Conservation (phyloP, 2,888 invertebrate genomes). For the Pterostichus madidus region DNA sequence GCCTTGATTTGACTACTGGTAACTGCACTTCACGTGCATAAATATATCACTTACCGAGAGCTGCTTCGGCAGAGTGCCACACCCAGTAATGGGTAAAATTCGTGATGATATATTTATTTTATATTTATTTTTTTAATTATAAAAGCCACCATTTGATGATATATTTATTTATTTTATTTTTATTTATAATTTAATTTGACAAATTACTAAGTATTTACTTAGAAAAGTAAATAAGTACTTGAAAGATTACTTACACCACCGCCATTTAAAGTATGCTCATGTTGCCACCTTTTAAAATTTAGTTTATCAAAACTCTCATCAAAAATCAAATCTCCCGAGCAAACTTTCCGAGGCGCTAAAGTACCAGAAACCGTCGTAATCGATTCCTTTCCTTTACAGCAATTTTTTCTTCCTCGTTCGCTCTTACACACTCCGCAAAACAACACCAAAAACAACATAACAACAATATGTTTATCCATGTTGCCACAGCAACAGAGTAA, state of each 20-base stretch:
- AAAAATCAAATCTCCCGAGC: constrained; percentile 82
- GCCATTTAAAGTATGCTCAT: constrained; percentile 83
- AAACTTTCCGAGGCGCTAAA: constrained; percentile 72
- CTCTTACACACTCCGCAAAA: background rate
- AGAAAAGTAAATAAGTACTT: no score
- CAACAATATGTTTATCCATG: constrained; percentile 3
- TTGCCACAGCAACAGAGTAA: background rate
- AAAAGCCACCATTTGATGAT: no score
- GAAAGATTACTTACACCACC: constrained; percentile 80
- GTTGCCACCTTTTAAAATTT: constrained; percentile 82
- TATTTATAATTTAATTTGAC: no score
- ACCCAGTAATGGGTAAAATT: no score
- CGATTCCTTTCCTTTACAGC: constrained; percentile 27
- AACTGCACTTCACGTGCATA: no score
- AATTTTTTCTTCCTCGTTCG: background rate
- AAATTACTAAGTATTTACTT: no score
- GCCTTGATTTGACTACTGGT: no score
- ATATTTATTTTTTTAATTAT: no score
- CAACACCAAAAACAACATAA: background rate
- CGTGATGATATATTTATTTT: no score
- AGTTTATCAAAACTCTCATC: constrained; percentile 82
- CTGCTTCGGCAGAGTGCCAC: no score
- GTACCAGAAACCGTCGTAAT: constrained; percentile 59
- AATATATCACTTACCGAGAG: no score
- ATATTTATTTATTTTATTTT: no score